phyloP scores from a whole-genome alignment of 1,140 invertebrate genomes.

The Rhagoletis zephyria region DNA sequence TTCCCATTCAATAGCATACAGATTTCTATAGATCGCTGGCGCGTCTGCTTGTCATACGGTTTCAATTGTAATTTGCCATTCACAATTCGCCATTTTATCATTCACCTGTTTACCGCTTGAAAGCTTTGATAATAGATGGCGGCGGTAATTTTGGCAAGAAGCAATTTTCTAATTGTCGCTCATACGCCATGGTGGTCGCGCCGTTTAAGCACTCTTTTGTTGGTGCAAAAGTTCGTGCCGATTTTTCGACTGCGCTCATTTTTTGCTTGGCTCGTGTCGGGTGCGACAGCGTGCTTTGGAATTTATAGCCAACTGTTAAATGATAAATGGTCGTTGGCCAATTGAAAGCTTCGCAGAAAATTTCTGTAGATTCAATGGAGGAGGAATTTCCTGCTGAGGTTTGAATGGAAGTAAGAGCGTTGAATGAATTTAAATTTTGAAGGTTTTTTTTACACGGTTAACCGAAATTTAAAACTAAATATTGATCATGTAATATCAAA shows the following conservation, averaged over 20 bases:
- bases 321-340: constrained; percentile 6
- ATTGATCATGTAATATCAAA: too few species aligned
- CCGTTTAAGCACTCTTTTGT: background rate
- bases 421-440: too few species aligned
- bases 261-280: background rate
- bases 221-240: background rate
- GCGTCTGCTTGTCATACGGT: background rate
- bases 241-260: background rate
- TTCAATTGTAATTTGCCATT: background rate
- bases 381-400: too few species aligned
- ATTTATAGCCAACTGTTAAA: constrained; percentile 4
- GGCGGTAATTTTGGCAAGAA: background rate
- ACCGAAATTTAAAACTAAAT: too few species aligned
- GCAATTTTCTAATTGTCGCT: constrained; percentile 33
- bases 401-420: too few species aligned
- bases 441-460: too few species aligned
- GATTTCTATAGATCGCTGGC: background rate
- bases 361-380: background rate
- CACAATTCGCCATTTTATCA: background rate
- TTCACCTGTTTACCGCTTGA: background rate
- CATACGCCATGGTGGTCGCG: background rate
- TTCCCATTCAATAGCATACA: background rate
- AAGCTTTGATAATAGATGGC: constrained; percentile 15
- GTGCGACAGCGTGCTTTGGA: background rate
- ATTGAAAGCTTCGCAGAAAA: background rate